A percentile compares a stretch with the other conserved stretches of the same genome.
Conservation (phyloP, 2,888 invertebrate species). For the Mimas tiliae region DNA sequence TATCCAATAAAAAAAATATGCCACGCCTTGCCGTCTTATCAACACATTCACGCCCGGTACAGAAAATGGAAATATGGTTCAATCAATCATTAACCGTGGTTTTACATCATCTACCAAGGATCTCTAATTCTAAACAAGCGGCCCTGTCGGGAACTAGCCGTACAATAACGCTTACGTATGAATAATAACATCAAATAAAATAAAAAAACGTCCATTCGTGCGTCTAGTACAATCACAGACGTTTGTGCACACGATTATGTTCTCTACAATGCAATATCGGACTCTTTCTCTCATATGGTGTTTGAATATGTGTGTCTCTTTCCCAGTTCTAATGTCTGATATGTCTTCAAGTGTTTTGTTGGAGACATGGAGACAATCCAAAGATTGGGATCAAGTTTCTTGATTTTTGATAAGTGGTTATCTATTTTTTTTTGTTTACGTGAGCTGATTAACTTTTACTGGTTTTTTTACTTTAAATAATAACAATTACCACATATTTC, state of each 20-base stretch:
- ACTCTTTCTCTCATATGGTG: conserved; percentile 47
- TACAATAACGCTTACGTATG: conserved; percentile 79
- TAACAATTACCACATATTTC: too few relatives aligned
- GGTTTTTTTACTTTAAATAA: background rate
- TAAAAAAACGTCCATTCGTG: conserved; percentile 55
- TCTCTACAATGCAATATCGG: conserved; percentile 70
- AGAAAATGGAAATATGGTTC: too few relatives aligned
- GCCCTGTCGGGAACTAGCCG: conserved; percentile 46
- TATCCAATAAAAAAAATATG: too few relatives aligned
- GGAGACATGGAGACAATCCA: conserved; percentile 6
- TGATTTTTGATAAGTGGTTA: conserved; percentile 9
- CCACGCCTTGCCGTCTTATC: too few relatives aligned
- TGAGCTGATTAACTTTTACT: background rate
- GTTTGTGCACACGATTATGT: conserved; percentile 77
- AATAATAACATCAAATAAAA: conserved; percentile 77
- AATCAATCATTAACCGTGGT: background rate
- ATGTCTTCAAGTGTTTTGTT: conserved; percentile 9
- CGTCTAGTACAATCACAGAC: conserved; percentile 72
- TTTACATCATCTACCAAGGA: conserved; percentile 31
- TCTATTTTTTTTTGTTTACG: background rate
- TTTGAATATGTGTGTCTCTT: background rate
- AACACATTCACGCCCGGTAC: too few relatives aligned
- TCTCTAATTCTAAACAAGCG: conserved; percentile 47
- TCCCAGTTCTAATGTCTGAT: conserved; percentile 6
- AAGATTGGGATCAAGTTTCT: conserved; percentile 7